Conservation (phyloP, 2,113 vertebrate genomes). For the Sander vitreus region DNA sequence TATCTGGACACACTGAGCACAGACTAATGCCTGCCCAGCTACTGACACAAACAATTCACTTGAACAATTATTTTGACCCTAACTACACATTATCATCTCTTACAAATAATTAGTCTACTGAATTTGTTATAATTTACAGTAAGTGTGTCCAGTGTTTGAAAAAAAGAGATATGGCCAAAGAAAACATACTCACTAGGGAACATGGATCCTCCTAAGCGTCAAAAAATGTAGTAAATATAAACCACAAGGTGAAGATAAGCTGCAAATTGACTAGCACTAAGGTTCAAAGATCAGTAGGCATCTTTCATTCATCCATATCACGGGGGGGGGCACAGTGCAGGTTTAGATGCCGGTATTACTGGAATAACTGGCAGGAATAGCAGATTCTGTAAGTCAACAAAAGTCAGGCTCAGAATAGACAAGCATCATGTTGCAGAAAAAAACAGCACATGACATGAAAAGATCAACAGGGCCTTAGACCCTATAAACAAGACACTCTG, state of each 20-base stretch:
- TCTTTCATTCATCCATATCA: constrained; percentile 21
- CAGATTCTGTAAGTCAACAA: constrained; percentile 52
- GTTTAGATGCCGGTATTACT: constrained; percentile 41
- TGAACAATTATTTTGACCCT: constrained; percentile 21
- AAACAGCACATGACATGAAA: constrained; percentile 67
- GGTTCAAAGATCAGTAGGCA: constrained; percentile 16
- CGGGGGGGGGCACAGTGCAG: constrained; percentile 11
- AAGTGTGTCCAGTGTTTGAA: not conserved
- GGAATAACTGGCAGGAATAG: constrained; percentile 48
- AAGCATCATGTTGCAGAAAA: constrained; percentile 70
- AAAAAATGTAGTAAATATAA: constrained; percentile 1
- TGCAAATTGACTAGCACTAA: not conserved
- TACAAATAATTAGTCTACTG: constrained; percentile 3
- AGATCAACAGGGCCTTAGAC: constrained; percentile 17
- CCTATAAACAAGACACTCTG: constrained; percentile 18
- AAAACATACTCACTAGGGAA: not conserved
- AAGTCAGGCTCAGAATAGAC: constrained; percentile 80
- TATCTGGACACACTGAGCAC: constrained; percentile 51
- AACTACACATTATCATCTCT: not conserved
- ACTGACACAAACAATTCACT: constrained; percentile 47
- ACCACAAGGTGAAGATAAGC: not conserved
- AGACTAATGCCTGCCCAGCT: constrained; percentile 18
- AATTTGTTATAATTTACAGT: constrained; percentile 1
- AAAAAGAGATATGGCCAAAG: not conserved
- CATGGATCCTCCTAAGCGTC: not conserved